Percentiles rank a stretch among this genome's conserved stretches.
Evolutionary conservation across 1,140 invertebrate species (phyloP).

Genomic region (Andricus grossulariae): DNA sequence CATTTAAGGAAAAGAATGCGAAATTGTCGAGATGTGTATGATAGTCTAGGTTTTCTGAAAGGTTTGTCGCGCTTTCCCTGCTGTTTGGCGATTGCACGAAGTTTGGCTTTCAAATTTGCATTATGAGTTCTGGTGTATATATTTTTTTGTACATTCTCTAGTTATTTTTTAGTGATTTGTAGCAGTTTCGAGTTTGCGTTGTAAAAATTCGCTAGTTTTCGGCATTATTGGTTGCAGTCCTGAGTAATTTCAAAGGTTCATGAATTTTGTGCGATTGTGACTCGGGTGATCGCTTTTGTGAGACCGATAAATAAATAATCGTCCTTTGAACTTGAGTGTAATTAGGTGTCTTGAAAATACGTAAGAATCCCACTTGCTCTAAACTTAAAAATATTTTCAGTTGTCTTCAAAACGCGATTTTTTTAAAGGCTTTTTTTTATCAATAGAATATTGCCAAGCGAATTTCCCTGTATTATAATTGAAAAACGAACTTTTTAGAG

Average conservation of each 20-base stretch:
- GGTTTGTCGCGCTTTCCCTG: not conserved
- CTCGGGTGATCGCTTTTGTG: too few relatives aligned
- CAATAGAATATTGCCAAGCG: slow-evolving; percentile 2
- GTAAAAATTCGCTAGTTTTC: not conserved
- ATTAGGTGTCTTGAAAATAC: too few relatives aligned
- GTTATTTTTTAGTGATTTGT: not conserved
- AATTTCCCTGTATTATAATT: slow-evolving; percentile 14
- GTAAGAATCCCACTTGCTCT: too few relatives aligned
- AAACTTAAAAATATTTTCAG: too few relatives aligned
- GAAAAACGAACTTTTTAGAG: not conserved
- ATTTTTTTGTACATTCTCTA: slow-evolving; percentile 28
- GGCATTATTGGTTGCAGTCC: not conserved
- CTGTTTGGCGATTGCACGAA: not conserved
- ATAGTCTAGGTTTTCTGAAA: slow-evolving; percentile 8
- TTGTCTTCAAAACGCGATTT: too few relatives aligned
- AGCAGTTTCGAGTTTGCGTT: not conserved
- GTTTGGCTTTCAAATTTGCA: slow-evolving; percentile 10
- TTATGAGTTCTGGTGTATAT: slow-evolving; percentile 1
- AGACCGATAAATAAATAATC: too few relatives aligned
- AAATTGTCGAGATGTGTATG: slow-evolving; percentile 18
- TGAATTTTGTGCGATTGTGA: not conserved
- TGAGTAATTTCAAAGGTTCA: not conserved
- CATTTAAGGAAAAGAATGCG: not conserved
- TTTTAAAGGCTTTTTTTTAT: not conserved
- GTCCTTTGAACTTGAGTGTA: too few relatives aligned